Evolutionary conservation across 2,888 invertebrate species (phyloP), one percentile per base, ranked within the genome.

Genomic region (Acleris laterana): DNA sequence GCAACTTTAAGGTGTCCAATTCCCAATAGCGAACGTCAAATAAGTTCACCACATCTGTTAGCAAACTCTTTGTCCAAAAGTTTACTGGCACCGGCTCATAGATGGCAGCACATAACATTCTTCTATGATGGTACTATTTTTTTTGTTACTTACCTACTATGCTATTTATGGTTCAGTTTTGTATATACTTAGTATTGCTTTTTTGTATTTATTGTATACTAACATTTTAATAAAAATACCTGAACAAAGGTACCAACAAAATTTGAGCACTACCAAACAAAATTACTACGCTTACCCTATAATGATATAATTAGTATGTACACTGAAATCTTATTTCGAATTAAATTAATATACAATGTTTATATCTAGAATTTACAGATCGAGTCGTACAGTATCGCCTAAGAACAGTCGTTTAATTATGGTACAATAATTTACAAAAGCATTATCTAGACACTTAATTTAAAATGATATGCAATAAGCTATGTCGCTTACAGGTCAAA

Each of bases 401-500:
- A 90, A 83, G 79, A 85, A 89, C 90, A 90, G 89, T 88, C 87
- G 82, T 81, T 79, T 87, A 83, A 77, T 74, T 90, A 90, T 87
- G 83, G 74, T 93, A 93, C 92, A 93, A 90, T 88, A 89, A 91
- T 92, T 90, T 92, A 92, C 92, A 92, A 80, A 90, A 90, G 88
- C 90, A 87, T 90, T 76, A 69, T 63, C 70, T 73, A 73, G 74
- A 73, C 69, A 73, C 63, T 70, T 65, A 86, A 74, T 72, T 83
- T 82, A 85, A 88, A 89, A 89, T 92, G 92, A 92, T 92, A 92
- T 92, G 92, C 92, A 89, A 90, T 75, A 93, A 90, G 91, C 90
- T 89, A 87, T 79, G 76, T 70, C 68, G 71, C 77, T 79, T 80
- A 78, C 83, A 77, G 74, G 73, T 75, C 63, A 67, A 66, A 69